phyloP scores from a whole-genome alignment of 2,797 vertebrate species.

The Urophycis tenuis region DNA sequence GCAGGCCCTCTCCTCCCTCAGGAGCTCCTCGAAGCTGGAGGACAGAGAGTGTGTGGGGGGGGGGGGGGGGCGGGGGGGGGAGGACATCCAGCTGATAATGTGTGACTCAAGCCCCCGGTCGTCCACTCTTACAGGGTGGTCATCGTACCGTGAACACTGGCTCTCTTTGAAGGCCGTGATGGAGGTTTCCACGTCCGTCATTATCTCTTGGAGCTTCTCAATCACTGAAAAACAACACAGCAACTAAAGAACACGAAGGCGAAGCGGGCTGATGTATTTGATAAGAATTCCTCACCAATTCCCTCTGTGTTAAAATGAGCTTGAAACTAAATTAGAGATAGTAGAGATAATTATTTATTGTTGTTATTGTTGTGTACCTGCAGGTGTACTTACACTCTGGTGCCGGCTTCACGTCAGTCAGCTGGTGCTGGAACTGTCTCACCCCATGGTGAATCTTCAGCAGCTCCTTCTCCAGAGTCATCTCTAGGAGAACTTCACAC shows the following conservation, averaged over 20 bases:
- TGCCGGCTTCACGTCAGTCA: conserved; percentile 79
- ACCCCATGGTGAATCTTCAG: conserved; percentile 77
- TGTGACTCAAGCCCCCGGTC: background rate
- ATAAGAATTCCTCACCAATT: background rate
- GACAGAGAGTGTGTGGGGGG: conserved; percentile 22
- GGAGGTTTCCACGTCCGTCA: conserved; percentile 84
- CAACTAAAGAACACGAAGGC: background rate
- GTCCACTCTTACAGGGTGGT: too few relatives aligned
- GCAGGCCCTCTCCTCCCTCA: conserved; percentile 80
- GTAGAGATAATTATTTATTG: too few relatives aligned
- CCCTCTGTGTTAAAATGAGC: background rate
- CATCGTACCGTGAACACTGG: conserved; percentile 78
- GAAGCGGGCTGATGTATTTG: background rate
- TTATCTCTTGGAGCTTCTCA: conserved; percentile 80
- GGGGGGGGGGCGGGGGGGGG: background rate
- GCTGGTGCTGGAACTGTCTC: conserved; percentile 76
- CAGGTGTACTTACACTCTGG: conserved; percentile 72
- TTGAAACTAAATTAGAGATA: too few relatives aligned
- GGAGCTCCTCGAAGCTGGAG: conserved; percentile 79
- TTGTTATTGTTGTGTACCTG: background rate
- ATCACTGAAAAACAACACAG: conserved; percentile 68
- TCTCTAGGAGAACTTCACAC: conserved; percentile 59
- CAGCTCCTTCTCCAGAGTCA: conserved; percentile 76
- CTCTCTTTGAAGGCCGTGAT: conserved; percentile 82
- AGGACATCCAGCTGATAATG: background rate